phyloP scores from a whole-genome alignment of 2,113 vertebrate genomes.

The Rhynchomys soricoides region DNA sequence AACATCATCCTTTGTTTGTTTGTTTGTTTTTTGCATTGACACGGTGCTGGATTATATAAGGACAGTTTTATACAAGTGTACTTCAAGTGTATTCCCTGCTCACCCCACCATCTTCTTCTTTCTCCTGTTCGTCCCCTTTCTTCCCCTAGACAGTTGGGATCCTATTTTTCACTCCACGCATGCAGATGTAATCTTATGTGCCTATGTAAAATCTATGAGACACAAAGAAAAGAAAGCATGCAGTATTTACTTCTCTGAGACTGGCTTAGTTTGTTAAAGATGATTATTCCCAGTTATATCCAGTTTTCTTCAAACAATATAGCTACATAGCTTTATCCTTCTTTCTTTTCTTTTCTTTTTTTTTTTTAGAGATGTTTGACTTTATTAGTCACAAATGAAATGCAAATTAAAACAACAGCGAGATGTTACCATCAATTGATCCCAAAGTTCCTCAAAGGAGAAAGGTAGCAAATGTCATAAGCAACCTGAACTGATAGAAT shows the following conservation, averaged over 20 bases:
- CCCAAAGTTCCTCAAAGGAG: background rate
- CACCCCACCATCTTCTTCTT: background rate
- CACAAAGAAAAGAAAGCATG: background rate
- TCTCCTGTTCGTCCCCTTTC: background rate
- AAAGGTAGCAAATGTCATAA: constrained; percentile 19
- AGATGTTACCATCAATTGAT: background rate
- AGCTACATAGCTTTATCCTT: background rate
- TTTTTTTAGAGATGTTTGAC: constrained; percentile 7
- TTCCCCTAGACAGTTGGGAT: background rate
- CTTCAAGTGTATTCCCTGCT: background rate
- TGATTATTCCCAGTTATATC: background rate
- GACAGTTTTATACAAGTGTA: background rate
- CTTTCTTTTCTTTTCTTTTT: too few species aligned
- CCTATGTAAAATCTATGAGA: background rate
- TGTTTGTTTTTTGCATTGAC: too few species aligned
- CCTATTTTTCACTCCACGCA: background rate
- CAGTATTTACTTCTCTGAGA: background rate
- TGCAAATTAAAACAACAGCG: constrained; percentile 35
- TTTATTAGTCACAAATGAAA: background rate
- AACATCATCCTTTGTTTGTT: too few species aligned
- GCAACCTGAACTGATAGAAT: background rate
- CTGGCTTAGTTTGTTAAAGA: background rate
- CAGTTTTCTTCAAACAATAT: background rate
- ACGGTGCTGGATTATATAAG: too few species aligned
- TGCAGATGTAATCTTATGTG: background rate